These are phyloP conservation scores for Galbula dea DNA, from an alignment of 2,113 vertebrate species.

Conservation along the genomic window DNA sequence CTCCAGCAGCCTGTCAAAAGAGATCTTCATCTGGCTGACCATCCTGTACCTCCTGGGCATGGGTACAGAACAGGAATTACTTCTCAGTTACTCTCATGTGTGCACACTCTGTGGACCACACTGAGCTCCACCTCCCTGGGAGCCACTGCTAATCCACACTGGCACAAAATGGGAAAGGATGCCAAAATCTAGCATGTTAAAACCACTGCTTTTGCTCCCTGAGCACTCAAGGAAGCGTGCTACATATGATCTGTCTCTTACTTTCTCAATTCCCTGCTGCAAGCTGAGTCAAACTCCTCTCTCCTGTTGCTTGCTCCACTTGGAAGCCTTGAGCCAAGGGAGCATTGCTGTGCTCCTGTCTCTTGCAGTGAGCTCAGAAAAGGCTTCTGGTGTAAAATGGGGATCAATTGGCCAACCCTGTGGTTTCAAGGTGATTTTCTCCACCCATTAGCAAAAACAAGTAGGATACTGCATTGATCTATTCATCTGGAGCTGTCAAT, in stretches of 20 bases:
- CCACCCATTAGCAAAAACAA: neutral
- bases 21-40: constrained; percentile 30
- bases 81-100: neutral
- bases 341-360: fast-evolving
- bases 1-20: constrained; percentile 45
- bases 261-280: neutral
- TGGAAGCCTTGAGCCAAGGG: neutral
- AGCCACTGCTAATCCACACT: neutral
- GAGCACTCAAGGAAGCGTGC: neutral
- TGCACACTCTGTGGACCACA: neutral
- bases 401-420: neutral
- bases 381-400: neutral
- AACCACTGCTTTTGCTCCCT: neutral
- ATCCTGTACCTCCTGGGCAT: neutral
- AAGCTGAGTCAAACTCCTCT: neutral
- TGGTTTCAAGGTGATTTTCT: neutral
- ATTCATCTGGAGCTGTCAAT: neutral
- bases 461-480: neutral
- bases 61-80: neutral
- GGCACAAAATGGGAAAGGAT: neutral
- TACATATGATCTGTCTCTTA: neutral
- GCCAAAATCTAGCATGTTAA: neutral
- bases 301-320: neutral
- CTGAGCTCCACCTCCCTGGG: neutral
- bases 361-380: neutral